These are phyloP conservation scores for Lasioglossum vierecki DNA, from an alignment of 2,888 invertebrate genomes.

Conservation along the genomic window DNA sequence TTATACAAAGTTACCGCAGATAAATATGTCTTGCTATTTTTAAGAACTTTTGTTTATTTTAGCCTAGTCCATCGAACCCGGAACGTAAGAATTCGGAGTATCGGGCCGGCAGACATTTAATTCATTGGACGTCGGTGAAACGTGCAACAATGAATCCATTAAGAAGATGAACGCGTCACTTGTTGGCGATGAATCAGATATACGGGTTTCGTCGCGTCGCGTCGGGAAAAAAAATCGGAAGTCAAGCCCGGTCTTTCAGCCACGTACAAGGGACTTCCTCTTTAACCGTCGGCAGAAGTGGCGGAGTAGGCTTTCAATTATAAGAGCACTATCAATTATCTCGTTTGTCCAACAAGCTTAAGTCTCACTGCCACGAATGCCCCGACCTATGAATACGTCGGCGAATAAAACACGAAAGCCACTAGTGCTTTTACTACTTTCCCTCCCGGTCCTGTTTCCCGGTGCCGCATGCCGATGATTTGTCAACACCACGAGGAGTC, in stretches of 20 bases:
- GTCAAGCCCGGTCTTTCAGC: slow-evolving; percentile 38
- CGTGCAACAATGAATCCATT: background rate
- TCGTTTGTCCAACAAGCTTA: slow-evolving; percentile 68
- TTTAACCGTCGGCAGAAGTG: slow-evolving; percentile 68
- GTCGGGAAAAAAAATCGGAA: slow-evolving; percentile 34
- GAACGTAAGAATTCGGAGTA: background rate
- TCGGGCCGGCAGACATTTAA: background rate
- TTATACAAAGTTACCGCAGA: too few relatives aligned
- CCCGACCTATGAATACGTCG: slow-evolving; percentile 51
- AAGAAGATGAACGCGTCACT: background rate
- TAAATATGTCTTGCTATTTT: background rate
- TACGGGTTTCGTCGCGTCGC: slow-evolving; percentile 11
- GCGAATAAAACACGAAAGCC: background rate
- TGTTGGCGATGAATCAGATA: background rate
- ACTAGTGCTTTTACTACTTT: background rate
- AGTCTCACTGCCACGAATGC: slow-evolving; percentile 42
- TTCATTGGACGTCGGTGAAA: background rate
- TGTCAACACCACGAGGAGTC: background rate
- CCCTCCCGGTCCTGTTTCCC: too few relatives aligned
- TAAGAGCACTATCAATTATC: slow-evolving; percentile 74
- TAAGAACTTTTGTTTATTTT: background rate
- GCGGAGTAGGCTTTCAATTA: slow-evolving; percentile 72
- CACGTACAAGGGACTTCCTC: slow-evolving; percentile 70
- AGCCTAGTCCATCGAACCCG: background rate
- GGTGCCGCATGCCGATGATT: background rate